Percentiles rank a stretch among this genome's conserved stretches.
These are phyloP conservation scores for Lutjanus argentimaculatus DNA, from an alignment of 2,797 vertebrate species.

Conservation along the genomic window DNA sequence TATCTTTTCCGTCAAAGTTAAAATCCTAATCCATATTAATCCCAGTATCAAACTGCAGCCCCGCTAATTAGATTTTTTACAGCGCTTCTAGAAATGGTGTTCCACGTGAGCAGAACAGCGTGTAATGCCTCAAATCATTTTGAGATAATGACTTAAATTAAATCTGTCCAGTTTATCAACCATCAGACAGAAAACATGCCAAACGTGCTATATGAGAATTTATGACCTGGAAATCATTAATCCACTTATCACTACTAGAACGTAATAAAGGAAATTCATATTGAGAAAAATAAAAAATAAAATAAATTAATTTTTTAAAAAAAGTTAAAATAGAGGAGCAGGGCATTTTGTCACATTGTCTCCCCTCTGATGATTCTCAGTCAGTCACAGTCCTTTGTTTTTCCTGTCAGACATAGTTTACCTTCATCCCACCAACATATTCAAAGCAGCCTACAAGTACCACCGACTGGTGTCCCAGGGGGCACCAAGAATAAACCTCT, in stretches of 20 bases:
- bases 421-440: too few species aligned
- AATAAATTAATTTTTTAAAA: too few species aligned
- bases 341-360: not conserved
- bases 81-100: not conserved
- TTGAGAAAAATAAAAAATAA: not conserved
- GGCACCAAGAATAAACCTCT: too few species aligned
- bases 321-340: not conserved
- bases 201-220: not conserved
- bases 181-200: not conserved
- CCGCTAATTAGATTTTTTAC: not conserved
- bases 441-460: not conserved
- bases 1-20: not conserved
- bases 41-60: not conserved
- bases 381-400: not conserved
- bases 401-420: too few species aligned
- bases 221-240: not conserved
- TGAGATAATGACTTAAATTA: not conserved
- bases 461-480: too few species aligned
- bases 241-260: too few species aligned
- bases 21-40: not conserved
- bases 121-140: not conserved
- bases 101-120: not conserved
- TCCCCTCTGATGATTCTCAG: not conserved
- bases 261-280: not conserved
- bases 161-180: not conserved